These are phyloP conservation scores for Stercorarius parasiticus DNA, from an alignment of 2,113 vertebrate genomes.

Conservation along the genomic window DNA sequence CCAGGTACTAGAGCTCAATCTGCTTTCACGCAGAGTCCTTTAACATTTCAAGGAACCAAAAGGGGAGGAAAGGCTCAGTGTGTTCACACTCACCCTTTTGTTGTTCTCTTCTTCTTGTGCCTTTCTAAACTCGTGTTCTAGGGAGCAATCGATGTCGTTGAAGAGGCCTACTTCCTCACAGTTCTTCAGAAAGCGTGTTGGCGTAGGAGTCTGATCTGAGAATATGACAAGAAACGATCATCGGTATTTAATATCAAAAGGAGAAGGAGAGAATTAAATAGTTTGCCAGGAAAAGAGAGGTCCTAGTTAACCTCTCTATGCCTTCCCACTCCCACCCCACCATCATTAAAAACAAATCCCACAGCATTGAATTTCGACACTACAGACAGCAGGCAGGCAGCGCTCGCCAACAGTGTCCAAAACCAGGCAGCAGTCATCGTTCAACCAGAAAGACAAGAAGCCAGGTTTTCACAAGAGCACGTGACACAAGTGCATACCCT, in stretches of 20 bases:
- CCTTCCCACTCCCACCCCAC: not conserved
- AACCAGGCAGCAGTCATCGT: not conserved
- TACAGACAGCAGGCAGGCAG: not conserved
- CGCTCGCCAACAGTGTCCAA: not conserved
- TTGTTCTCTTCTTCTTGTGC: constrained; percentile 96
- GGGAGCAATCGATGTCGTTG: constrained; percentile 95
- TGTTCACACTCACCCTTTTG: constrained; percentile 86
- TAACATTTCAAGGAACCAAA: not conserved
- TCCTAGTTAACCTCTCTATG: not conserved
- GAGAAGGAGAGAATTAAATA: not conserved
- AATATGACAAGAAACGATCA: constrained; percentile 11
- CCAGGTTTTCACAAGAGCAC: not conserved
- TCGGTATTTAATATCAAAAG: not conserved
- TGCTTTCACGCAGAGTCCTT: not conserved
- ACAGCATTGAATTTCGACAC: fast-evolving
- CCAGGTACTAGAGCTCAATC: not conserved
- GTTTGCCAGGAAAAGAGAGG: not conserved
- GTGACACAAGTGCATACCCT: not conserved
- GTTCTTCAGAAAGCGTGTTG: constrained; percentile 98
- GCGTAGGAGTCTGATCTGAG: constrained; percentile 97
- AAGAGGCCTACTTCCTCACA: constrained; percentile 98
- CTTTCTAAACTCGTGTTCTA: constrained; percentile 97
- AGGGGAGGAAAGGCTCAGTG: not conserved
- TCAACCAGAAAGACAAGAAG: not conserved
- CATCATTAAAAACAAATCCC: not conserved